phyloP scores from a whole-genome alignment of 2,797 vertebrate genomes.

The Acanthurus leucopareius region DNA sequence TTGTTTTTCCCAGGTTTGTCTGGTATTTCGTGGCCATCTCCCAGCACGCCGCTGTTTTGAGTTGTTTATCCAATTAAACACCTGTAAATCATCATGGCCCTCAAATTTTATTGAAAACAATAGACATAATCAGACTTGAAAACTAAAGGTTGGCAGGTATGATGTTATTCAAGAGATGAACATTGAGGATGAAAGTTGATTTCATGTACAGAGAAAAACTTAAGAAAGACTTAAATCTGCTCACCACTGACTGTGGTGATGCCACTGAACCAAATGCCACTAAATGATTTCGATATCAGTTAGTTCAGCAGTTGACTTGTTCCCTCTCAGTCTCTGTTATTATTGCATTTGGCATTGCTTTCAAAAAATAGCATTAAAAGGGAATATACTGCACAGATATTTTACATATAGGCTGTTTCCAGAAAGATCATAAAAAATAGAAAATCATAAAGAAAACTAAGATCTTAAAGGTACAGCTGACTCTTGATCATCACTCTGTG shows the following conservation, averaged over 20 bases:
- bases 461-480: constrained; percentile 25
- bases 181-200: background rate
- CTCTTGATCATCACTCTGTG: constrained; percentile 38
- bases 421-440: background rate
- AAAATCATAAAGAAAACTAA: constrained; percentile 2
- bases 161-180: background rate
- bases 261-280: too few relatives aligned
- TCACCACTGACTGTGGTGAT: background rate
- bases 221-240: background rate
- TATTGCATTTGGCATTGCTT: constrained; percentile 8
- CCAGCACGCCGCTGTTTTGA: too few relatives aligned
- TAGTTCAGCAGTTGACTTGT: constrained; percentile 8
- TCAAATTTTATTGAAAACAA: too few relatives aligned
- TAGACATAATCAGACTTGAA: too few relatives aligned
- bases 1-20: too few relatives aligned
- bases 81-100: too few relatives aligned
- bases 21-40: too few relatives aligned
- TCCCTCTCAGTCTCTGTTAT: background rate
- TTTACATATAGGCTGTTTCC: background rate
- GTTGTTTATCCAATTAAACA: too few relatives aligned
- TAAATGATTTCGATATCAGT: constrained; percentile 32
- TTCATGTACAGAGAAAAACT: background rate
- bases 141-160: too few relatives aligned
- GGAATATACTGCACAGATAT: background rate
- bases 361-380: background rate